Percentiles rank a stretch among this genome's conserved stretches.
phyloP scores from a whole-genome alignment of 2,797 vertebrate genomes.

The Anolis apletophallus region DNA sequence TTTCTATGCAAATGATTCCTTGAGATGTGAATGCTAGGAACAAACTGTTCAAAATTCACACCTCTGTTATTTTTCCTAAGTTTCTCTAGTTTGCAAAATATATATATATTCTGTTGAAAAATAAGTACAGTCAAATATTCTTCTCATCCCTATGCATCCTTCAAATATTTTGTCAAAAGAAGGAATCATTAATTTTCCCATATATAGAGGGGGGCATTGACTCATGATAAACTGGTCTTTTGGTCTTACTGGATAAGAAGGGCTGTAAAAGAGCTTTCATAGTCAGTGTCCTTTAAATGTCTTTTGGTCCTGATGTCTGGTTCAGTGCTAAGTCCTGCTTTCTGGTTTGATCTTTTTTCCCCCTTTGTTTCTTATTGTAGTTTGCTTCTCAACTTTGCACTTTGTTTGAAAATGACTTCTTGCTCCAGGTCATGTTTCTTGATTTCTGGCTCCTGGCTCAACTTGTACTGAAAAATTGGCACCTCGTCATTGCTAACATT shows the following conservation, averaged over 20 bases:
- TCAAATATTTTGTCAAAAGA: too few relatives aligned
- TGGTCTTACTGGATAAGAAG: background rate
- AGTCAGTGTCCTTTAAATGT: background rate
- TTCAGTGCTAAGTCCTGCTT: background rate
- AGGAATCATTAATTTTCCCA: too few relatives aligned
- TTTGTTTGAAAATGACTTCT: background rate
- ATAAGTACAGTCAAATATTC: too few relatives aligned
- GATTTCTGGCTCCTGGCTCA: background rate
- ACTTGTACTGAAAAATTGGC: background rate
- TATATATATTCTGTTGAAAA: too few relatives aligned
- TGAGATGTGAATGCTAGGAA: too few relatives aligned
- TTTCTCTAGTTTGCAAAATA: too few relatives aligned
- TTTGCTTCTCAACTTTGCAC: background rate
- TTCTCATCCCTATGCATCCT: too few relatives aligned
- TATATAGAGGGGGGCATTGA: too few relatives aligned
- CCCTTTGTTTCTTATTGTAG: background rate
- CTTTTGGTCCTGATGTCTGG: background rate
- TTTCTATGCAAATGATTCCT: too few relatives aligned
- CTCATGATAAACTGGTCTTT: background rate
- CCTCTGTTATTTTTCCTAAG: too few relatives aligned
- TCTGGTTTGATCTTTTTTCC: background rate
- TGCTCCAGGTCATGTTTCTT: background rate
- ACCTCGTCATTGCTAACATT: background rate
- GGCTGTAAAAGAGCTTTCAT: too few relatives aligned
- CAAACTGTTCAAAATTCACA: too few relatives aligned